These are phyloP conservation scores for Hemiscyllium ocellatum DNA, from an alignment of 2,113 vertebrate genomes.

Conservation along the genomic window DNA sequence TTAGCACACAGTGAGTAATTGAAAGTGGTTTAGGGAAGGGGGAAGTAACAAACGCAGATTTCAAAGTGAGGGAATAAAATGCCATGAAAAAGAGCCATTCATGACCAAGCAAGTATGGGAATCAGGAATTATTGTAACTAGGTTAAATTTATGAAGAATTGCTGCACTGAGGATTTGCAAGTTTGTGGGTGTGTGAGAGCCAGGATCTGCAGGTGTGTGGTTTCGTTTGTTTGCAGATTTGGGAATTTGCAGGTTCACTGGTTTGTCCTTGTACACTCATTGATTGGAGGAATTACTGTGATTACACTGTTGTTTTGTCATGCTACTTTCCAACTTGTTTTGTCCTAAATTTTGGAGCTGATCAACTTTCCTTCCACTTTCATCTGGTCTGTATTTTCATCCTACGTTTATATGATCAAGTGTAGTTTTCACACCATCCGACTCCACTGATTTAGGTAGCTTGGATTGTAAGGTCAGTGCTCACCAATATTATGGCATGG, in stretches of 20 bases:
- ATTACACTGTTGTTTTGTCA: not conserved
- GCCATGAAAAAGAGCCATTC: not conserved
- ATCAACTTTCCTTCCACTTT: not conserved
- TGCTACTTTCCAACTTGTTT: not conserved
- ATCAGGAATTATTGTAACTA: not conserved
- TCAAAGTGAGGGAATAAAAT: not conserved
- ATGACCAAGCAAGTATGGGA: not conserved
- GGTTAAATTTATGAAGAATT: not conserved
- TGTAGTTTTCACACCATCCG: not conserved
- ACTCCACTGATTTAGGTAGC: not conserved
- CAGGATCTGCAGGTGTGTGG: too few species aligned
- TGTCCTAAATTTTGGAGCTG: not conserved
- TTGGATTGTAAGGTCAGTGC: not conserved
- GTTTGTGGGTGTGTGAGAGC: too few species aligned
- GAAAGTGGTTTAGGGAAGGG: not conserved
- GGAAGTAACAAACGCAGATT: not conserved
- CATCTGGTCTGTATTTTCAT: not conserved
- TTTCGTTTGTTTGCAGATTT: not conserved
- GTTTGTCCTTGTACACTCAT: not conserved
- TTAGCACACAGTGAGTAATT: not conserved
- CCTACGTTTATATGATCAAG: not conserved
- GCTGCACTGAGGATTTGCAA: too few species aligned
- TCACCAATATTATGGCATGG: not conserved
- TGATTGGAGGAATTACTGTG: not conserved
- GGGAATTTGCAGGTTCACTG: not conserved